These are phyloP conservation scores for Papilio machaon DNA, from an alignment of 1,140 invertebrate genomes.

Conservation along the genomic window DNA sequence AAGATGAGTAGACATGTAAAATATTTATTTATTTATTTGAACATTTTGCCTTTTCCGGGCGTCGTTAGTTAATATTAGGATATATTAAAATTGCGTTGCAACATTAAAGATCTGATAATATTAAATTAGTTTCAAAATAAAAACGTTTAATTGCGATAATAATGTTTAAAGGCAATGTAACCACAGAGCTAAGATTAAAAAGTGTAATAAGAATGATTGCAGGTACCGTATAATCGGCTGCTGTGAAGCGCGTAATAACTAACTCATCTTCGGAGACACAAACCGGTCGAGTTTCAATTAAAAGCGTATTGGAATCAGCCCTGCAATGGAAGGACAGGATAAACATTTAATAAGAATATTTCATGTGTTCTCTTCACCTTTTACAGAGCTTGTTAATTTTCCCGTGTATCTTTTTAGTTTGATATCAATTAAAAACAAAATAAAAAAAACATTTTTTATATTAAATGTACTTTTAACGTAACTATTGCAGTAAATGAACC, in stretches of 20 bases:
- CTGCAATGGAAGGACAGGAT: not conserved
- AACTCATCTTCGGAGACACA: constrained; percentile 48
- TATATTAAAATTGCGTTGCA: not conserved
- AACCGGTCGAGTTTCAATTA: constrained; percentile 58
- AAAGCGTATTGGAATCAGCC: constrained; percentile 47
- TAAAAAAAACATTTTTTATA: too few relatives aligned
- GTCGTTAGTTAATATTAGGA: too few relatives aligned
- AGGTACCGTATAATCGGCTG: constrained; percentile 34
- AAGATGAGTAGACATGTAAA: not conserved
- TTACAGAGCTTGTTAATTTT: too few relatives aligned
- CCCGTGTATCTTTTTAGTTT: too few relatives aligned
- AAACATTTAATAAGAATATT: not conserved
- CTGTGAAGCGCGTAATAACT: constrained; percentile 43
- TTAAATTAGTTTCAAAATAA: not conserved
- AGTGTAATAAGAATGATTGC: constrained; percentile 14
- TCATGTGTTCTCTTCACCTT: not conserved
- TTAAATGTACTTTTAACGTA: too few relatives aligned
- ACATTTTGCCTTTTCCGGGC: too few relatives aligned
- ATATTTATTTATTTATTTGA: too few relatives aligned
- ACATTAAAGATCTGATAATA: not conserved
- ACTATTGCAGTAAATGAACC: not conserved
- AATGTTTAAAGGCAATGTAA: not conserved
- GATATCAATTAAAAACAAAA: too few relatives aligned
- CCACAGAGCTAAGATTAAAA: constrained; percentile 5
- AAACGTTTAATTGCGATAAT: not conserved